Evolutionary conservation across 2,888 invertebrate species (phyloP).

Genomic region (Sphaerophoria taeniata): DNA sequence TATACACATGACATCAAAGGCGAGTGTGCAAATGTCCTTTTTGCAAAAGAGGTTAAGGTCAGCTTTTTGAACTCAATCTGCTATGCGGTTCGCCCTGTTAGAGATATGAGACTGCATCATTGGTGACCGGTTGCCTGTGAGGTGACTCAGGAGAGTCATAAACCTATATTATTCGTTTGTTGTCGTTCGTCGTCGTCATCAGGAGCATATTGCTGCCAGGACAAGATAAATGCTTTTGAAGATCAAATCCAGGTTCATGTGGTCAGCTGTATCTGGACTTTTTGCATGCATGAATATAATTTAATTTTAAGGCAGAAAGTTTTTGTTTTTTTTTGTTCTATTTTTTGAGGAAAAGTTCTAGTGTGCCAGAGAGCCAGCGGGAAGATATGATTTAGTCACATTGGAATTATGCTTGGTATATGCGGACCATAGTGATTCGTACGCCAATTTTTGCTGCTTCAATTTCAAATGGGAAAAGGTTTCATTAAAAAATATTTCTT

Average conservation of each 20-base stretch:
- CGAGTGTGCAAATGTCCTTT: slow-evolving; percentile 1
- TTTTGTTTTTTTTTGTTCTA: neutral
- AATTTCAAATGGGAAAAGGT: no score
- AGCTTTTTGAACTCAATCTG: slow-evolving; percentile 29
- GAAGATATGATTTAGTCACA: no score
- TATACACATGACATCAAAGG: neutral
- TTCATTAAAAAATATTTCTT: no score
- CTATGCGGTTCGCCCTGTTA: slow-evolving; percentile 53
- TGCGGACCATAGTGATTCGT: no score
- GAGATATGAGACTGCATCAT: slow-evolving; percentile 50
- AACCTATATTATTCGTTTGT: neutral
- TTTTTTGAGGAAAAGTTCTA: neutral
- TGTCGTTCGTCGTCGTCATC: neutral
- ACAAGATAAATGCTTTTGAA: slow-evolving; percentile 51
- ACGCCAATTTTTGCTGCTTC: no score
- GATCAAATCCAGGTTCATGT: slow-evolving; percentile 32
- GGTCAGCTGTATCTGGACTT: slow-evolving; percentile 32
- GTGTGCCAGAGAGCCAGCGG: no score
- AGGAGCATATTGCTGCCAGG: slow-evolving; percentile 44
- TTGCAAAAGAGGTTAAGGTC: slow-evolving; percentile 60
- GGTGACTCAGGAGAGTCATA: slow-evolving; percentile 54
- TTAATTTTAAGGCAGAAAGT: neutral
- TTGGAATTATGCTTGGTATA: no score
- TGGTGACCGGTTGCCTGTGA: slow-evolving; percentile 29
- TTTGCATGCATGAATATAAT: slow-evolving; percentile 39